Base-by-base conservation (phyloP, 1,140 invertebrate species). In the Anagrus nilaparvatae region DNA sequence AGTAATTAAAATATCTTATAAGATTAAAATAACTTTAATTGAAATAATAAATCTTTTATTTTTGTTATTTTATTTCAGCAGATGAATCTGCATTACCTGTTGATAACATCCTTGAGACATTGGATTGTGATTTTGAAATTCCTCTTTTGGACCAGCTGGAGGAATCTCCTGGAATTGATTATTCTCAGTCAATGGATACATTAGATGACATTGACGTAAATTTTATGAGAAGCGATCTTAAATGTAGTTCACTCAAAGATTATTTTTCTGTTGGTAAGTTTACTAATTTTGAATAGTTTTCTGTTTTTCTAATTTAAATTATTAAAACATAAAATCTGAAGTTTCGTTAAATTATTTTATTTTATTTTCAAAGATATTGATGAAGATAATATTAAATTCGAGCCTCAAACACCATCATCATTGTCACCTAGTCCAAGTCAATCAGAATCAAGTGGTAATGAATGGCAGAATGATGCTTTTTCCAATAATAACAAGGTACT, bases 41-140 rank as follows among this genome's bases (percentile, higher is more conserved):
- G n/a, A n/a, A n/a, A n/a, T n/a, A n/a, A n/a, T 28, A 9, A 23
- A 27, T 43, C 29, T 14, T 34, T 28, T 34, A 13, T 45, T 42
- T 43, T 12, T 37, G 3, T 34, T n/a, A 18, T 47, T 27, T 42
- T 33, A 14, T 45, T 50, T 13, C 38, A 62, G 56, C 57, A 44
- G 42, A 51, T 10, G 59, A 55, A n/a, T 45, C 33, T 32, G 27
- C 46, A 31, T 35, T 59, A 7, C 48, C 52, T 7, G 43, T 42
- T 6, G 60, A 64, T 30, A 58, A 64, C 24, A 58, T 65, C 27
- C 50, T 64, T 19, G 55, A 64, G 43, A 49, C 53, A 8, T 46
- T 63, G 10, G 57, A 57, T 25, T 58, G 53, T 1, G 60, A 60
- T 34, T 38, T 63, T 38, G 61, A 60, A 27, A 60, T 65, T 23